Percentiles rank a stretch among this genome's conserved stretches.
phyloP scores from a whole-genome alignment of 2,888 invertebrate genomes.

The Embidobia sp. region DNA sequence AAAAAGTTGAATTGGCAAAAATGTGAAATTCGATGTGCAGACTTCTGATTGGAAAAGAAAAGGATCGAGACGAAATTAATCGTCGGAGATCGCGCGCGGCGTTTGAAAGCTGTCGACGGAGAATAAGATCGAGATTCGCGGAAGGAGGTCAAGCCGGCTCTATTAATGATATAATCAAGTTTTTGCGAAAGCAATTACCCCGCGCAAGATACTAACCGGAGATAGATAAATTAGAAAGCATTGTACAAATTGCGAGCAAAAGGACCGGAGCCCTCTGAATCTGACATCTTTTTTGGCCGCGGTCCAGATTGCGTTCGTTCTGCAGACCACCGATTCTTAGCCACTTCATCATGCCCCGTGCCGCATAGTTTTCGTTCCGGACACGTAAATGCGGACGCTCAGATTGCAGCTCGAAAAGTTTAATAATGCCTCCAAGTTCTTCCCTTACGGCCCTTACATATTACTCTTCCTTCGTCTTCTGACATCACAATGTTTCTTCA shows the following conservation, averaged over 20 bases:
- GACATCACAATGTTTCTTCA: conserved; percentile 57
- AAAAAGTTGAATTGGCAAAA: too few species aligned
- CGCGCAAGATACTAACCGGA: conserved; percentile 72
- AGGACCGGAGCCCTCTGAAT: conserved; percentile 71
- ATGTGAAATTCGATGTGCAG: too few species aligned
- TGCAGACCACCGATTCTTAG: conserved; percentile 76
- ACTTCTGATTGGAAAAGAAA: too few species aligned
- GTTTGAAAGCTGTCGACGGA: neutral
- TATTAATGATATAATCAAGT: conserved; percentile 51
- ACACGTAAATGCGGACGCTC: conserved; percentile 72
- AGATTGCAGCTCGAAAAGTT: conserved; percentile 69
- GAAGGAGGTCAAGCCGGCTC: neutral
- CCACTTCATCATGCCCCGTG: conserved; percentile 76
- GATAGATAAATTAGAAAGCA: conserved; percentile 73
- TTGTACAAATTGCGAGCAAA: conserved; percentile 73
- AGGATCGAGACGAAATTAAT: too few species aligned
- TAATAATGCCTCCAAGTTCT: conserved; percentile 70
- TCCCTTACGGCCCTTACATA: conserved; percentile 52
- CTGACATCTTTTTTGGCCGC: conserved; percentile 70
- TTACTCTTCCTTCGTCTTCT: conserved; percentile 49
- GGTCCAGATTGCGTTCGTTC: conserved; percentile 71
- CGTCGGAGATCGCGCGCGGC: too few species aligned
- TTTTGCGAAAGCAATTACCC: conserved; percentile 59
- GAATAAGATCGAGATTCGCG: neutral
- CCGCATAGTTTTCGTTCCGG: conserved; percentile 77